Conservation (phyloP, 2,888 invertebrate species). For the Cecidostiba fungosa region DNA sequence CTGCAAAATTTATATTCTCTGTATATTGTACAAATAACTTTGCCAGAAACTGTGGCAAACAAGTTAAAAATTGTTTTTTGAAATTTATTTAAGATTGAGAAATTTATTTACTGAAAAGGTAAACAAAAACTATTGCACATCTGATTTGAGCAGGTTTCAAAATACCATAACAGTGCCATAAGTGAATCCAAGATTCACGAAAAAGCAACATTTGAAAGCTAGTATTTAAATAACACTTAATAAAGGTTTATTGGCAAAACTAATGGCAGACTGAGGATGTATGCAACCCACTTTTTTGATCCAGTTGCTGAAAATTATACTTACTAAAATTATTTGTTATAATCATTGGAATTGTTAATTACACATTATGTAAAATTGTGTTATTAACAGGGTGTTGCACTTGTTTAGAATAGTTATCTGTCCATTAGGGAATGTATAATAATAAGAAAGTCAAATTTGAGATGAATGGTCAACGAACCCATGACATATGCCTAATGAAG, state of each 20-base stretch:
- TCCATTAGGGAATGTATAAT: conserved; percentile 59
- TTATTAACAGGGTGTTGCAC: conserved; percentile 59
- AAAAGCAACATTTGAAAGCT: conserved; percentile 42
- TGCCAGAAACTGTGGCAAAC: conserved; percentile 34
- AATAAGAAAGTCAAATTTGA: conserved; percentile 58
- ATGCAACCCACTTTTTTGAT: conserved; percentile 45
- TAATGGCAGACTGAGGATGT: conserved; percentile 58
- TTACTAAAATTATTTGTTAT: conserved; percentile 42
- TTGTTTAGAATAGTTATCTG: conserved; percentile 58
- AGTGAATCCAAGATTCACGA: conserved; percentile 56
- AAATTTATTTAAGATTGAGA: conserved; percentile 23
- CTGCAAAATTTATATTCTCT: conserved; percentile 45
- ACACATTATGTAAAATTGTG: conserved; percentile 40
- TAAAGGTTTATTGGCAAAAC: conserved; percentile 46
- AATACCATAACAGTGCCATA: conserved; percentile 64
- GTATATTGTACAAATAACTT: conserved; percentile 63
- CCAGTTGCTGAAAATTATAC: conserved; percentile 30
- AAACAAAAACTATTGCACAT: conserved; percentile 47
- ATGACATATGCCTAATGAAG: conserved; percentile 72
- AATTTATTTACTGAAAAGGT: conserved; percentile 37
- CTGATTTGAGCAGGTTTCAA: conserved; percentile 61
- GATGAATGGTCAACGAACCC: conserved; percentile 62
- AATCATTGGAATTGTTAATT: conserved; percentile 53
- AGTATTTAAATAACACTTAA: conserved; percentile 43
- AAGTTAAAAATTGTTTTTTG: conserved; percentile 49